Base-by-base conservation (phyloP, 2,113 vertebrate genomes). In the Rhinopomastus cyanomelas region DNA sequence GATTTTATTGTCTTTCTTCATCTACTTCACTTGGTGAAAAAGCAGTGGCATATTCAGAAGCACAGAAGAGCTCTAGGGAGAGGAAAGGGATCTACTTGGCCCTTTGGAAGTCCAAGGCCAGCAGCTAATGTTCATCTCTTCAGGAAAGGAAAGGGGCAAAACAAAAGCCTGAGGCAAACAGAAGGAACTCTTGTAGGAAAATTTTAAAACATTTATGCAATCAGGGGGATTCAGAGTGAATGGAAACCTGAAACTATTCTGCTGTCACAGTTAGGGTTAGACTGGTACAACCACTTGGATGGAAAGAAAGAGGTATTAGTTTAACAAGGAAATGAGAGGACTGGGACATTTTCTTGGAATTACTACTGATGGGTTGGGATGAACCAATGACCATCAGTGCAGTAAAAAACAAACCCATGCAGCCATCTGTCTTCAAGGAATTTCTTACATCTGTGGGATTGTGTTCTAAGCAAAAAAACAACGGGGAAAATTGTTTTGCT, bases 401-500 rank as follows among this genome's bases (percentile, higher is more conserved):
- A 88, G 57, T 81, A 85, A 95, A 96, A 95, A 88, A 21, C 42
- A 96, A 96, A 94, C 49, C 52, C 81, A 90, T 66, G 84, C 36
- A 94, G 55, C 77, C 93, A 93, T 85, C 72, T 94, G 72, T 88
- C 80, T 57, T 68, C 78, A 73, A 90, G 57, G 61, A 32, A 49
- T 51, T 64, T 92, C 82, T 95, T 89, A 69, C 61, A 42, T 71
- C 93, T 76, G 6, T 84, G 60, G 88, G 93, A 91, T 79, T 92
- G 42, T 92, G 79, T 96, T 94, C 76, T 84, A 93, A 94, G 81
- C 66, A 89, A 71, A 96, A n/a, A 94, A 95, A 96, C 81, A 86
- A 90, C 72, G 67, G 64, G 80, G 88, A 73, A 95, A 96, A 67
- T 34, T 42, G 42, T 60, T 84, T 86, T 80, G 4, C 16, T 61